Evolutionary conservation across 2,888 invertebrate species (phyloP).

Genomic region (Nemotelus pantherinus): DNA sequence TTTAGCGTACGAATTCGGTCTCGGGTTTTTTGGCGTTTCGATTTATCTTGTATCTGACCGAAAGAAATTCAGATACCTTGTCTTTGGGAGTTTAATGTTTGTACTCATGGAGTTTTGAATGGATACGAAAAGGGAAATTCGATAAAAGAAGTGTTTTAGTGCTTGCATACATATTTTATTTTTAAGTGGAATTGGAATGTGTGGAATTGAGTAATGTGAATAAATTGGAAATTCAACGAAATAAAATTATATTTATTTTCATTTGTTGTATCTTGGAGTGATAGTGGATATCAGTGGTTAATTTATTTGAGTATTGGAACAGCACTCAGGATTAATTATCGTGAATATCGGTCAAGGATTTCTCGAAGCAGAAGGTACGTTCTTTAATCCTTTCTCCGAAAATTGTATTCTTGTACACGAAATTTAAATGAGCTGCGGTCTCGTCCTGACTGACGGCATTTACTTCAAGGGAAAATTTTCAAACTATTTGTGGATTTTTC

Average conservation of each 20-base stretch:
- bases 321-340: constrained; percentile 12
- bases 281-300: not conserved
- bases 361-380: constrained; percentile 1
- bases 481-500: not conserved
- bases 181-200: not conserved
- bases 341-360: constrained; percentile 2
- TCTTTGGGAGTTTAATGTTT: not conserved
- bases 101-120: constrained; percentile 7
- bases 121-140: not conserved
- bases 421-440: not conserved
- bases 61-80: constrained; percentile 11
- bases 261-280: constrained; percentile 3
- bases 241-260: not conserved
- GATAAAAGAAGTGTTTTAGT: not conserved
- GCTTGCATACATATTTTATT: not conserved
- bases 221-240: not conserved
- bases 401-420: not conserved
- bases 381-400: not conserved
- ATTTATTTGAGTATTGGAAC: not conserved
- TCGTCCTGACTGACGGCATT: not conserved
- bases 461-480: not conserved
- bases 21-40: not conserved
- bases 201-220: not conserved
- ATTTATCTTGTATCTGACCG: constrained; percentile 15
- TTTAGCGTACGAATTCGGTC: not conserved